Percentiles rank a stretch among this genome's conserved stretches.
phyloP scores from a whole-genome alignment of 2,888 invertebrate genomes.

The Erannis defoliaria region DNA sequence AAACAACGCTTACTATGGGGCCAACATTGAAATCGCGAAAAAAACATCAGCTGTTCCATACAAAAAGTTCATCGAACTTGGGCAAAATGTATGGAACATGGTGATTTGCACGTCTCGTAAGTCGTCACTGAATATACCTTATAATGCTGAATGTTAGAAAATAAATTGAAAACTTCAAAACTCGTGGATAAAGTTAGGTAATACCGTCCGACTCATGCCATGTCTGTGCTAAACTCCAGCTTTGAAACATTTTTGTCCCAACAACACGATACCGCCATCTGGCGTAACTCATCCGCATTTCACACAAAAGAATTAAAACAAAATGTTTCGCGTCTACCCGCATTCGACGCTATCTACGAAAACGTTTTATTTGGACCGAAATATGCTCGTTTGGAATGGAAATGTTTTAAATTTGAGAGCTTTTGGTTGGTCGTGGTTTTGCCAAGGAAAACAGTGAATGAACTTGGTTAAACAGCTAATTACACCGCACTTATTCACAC shows the following conservation, averaged over 20 bases:
- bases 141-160: too few species aligned
- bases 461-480: not conserved
- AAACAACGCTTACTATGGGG: too few species aligned
- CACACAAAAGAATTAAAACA: constrained; percentile 40
- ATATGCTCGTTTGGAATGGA: constrained; percentile 33
- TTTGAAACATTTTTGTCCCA: constrained; percentile 9
- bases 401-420: constrained; percentile 25
- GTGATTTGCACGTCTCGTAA: too few species aligned
- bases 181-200: not conserved
- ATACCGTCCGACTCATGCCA: not conserved
- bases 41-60: too few species aligned
- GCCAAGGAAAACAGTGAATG: constrained; percentile 7
- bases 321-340: constrained; percentile 38
- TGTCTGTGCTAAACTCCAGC: not conserved
- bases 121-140: too few species aligned
- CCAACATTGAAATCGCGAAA: too few species aligned
- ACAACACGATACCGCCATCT: constrained; percentile 27
- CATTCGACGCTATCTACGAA: constrained; percentile 38
- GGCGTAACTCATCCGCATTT: constrained; percentile 27
- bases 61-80: too few species aligned
- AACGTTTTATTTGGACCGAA: constrained; percentile 42
- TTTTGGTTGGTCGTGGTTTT: constrained; percentile 15
- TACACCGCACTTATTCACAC: too few species aligned
- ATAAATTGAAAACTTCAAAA: not conserved
- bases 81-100: too few species aligned